Evolutionary conservation across 2,113 vertebrate genomes (phyloP).

Genomic region (Agelaius tricolor): DNA sequence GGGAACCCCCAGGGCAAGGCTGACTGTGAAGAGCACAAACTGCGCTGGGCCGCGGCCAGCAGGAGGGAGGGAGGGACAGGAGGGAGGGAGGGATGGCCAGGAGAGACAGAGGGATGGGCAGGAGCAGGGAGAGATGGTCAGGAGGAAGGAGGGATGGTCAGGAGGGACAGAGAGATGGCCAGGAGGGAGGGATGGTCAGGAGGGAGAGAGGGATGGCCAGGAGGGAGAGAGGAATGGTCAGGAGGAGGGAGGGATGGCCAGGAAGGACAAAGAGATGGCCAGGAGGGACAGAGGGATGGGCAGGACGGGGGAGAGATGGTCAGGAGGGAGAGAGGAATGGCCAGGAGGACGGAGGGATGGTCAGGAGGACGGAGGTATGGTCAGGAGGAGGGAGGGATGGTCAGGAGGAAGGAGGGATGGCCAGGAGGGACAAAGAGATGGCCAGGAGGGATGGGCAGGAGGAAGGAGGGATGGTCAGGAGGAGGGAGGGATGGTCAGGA

Average conservation of each 20-base stretch:
- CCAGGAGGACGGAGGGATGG: background rate
- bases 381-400: background rate
- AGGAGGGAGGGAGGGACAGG: background rate
- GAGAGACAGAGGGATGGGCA: no score
- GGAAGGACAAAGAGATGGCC: background rate
- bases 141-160: background rate
- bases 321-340: background rate
- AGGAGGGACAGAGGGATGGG: background rate
- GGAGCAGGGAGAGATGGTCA: background rate
- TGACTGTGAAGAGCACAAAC: constrained; percentile 43
- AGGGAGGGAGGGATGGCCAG: background rate
- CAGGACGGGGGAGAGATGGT: background rate
- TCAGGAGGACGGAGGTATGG: background rate
- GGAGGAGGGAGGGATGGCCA: background rate
- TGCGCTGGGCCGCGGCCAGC: background rate
- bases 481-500: background rate
- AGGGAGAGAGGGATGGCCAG: no score
- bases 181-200: no score
- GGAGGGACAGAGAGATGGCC: background rate
- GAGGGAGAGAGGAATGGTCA: background rate
- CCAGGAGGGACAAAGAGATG: no score
- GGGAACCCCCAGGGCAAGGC: constrained; percentile 32
- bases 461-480: background rate
- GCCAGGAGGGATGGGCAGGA: background rate
- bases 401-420: background rate